Conservation (phyloP, 2,113 vertebrate species). For the Nyctereutes procyonoides region DNA sequence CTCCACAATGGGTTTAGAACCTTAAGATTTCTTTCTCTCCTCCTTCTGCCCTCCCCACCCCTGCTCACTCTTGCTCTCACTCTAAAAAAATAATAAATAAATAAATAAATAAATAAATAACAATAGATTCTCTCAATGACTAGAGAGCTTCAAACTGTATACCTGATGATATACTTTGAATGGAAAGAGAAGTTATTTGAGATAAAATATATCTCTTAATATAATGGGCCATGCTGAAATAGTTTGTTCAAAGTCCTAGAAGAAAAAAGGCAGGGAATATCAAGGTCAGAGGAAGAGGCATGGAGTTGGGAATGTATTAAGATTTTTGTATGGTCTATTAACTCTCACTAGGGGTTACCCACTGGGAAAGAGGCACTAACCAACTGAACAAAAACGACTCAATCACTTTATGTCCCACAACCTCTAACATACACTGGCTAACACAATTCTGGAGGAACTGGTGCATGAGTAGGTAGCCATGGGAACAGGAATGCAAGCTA, state of each 20-base stretch:
- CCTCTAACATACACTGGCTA: not conserved
- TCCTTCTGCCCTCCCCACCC: not conserved
- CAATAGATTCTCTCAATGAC: not conserved
- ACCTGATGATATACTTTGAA: not conserved
- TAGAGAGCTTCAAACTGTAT: not conserved
- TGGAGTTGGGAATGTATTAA: not conserved
- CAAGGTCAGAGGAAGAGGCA: not conserved
- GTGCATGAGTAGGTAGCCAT: not conserved
- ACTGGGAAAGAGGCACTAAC: not conserved
- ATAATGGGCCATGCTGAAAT: not conserved
- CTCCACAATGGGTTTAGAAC: not conserved
- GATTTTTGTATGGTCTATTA: not conserved
- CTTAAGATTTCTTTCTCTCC: not conserved
- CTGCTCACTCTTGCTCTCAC: not conserved
- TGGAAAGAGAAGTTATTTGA: not conserved
- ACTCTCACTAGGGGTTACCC: not conserved
- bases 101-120: not conserved
- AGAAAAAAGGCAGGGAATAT: not conserved
- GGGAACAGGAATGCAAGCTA: not conserved
- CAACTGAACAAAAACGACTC: not conserved
- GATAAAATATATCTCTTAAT: not conserved
- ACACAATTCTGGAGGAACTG: not conserved
- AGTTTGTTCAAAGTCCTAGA: not conserved
- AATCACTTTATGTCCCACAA: not conserved
- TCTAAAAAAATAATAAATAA: not conserved